phyloP scores from a whole-genome alignment of 2,113 vertebrate species.

The Pyxicephalus adspersus region DNA sequence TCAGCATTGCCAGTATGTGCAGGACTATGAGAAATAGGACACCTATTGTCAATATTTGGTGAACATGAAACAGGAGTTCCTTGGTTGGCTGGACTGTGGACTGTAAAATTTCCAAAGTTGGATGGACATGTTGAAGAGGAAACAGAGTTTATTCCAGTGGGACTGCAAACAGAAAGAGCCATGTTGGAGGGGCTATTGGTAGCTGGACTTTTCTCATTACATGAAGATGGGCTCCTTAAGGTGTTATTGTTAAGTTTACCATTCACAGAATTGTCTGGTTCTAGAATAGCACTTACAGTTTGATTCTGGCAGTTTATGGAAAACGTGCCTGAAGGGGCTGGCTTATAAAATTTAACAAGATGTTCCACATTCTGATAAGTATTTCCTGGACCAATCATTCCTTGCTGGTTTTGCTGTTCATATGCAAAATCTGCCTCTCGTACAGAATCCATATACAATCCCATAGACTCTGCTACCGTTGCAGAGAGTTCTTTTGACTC shows the following conservation, averaged over 20 bases:
- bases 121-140: conserved; percentile 87
- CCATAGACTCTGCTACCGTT: conserved; percentile 96
- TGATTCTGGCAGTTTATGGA: conserved; percentile 66
- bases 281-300: conserved; percentile 71
- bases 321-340: conserved; percentile 75
- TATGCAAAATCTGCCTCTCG: conserved; percentile 89
- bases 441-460: conserved; percentile 94
- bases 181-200: conserved; percentile 85
- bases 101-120: conserved; percentile 80
- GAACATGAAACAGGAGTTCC: conserved; percentile 76
- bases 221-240: conserved; percentile 72
- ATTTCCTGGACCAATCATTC: conserved; percentile 81
- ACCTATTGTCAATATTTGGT: conserved; percentile 79
- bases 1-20: conserved; percentile 85
- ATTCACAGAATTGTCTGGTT: conserved; percentile 73
- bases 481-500: conserved; percentile 97
- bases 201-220: conserved; percentile 78
- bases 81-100: conserved; percentile 83
- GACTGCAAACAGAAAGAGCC: conserved; percentile 77
- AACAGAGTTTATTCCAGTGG: conserved; percentile 84
- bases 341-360: conserved; percentile 78
- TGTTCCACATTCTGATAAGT: conserved; percentile 83
- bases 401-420: conserved; percentile 79
- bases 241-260: conserved; percentile 74
- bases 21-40: conserved; percentile 88